Percentiles rank a stretch among this genome's conserved stretches.
These are phyloP conservation scores for Pollachius pollachius DNA, from an alignment of 2,113 vertebrate species.

Conservation along the genomic window DNA sequence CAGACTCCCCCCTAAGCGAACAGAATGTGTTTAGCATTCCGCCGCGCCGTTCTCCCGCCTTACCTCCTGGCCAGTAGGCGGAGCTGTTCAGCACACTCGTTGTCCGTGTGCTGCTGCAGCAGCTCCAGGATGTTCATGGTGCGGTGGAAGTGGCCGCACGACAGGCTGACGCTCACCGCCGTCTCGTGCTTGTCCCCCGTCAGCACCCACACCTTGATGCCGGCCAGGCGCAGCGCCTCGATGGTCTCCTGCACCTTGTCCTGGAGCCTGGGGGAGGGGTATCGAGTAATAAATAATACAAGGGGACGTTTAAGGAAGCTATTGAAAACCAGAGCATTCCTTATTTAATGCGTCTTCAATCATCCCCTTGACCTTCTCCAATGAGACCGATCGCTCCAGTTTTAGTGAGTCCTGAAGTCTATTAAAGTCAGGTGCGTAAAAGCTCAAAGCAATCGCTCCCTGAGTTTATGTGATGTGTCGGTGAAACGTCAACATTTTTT, in stretches of 20 bases:
- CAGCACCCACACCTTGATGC: slow-evolving; percentile 97
- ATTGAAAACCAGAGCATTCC: too few species aligned
- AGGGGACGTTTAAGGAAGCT: too few species aligned
- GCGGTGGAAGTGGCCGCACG: slow-evolving; percentile 93
- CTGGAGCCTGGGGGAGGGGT: slow-evolving; percentile 77
- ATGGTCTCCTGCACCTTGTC: slow-evolving; percentile 97
- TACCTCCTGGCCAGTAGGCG: slow-evolving; percentile 87
- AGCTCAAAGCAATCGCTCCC: too few species aligned
- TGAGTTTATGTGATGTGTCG: too few species aligned
- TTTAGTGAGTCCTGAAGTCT: too few species aligned
- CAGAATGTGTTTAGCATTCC: background rate
- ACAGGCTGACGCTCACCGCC: slow-evolving; percentile 93
- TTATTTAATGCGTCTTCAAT: too few species aligned
- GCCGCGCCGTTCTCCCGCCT: background rate
- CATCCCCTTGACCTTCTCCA: too few species aligned
- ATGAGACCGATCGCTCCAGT: too few species aligned
- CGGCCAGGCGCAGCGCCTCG: slow-evolving; percentile 89
- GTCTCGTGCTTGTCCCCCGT: slow-evolving; percentile 97
- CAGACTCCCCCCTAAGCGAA: background rate
- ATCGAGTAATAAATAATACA: background rate
- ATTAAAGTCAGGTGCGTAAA: too few species aligned
- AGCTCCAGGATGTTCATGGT: slow-evolving; percentile 97
- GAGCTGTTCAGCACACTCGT: slow-evolving; percentile 88
- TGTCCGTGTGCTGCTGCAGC: slow-evolving; percentile 88
- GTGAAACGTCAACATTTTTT: too few species aligned